A percentile compares a stretch with the other conserved stretches of the same genome.
Evolutionary conservation across 2,888 invertebrate species (phyloP).

Genomic region (Apeira syringaria): DNA sequence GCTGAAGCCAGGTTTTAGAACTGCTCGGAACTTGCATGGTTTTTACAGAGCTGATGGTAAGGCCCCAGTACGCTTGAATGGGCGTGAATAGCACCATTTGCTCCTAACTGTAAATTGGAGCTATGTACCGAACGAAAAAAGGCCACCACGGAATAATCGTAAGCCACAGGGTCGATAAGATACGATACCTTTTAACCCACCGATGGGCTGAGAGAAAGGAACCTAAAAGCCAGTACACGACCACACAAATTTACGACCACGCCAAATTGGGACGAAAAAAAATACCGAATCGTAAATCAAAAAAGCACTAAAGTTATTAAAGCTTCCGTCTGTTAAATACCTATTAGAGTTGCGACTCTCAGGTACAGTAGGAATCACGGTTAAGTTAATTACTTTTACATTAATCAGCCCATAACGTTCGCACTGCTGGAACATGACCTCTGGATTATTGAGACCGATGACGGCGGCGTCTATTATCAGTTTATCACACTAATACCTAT

Average conservation of each 20-base stretch:
- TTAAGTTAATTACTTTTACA: no score
- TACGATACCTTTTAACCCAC: constrained; percentile 53
- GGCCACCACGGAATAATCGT: constrained; percentile 40
- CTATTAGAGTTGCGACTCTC: background rate
- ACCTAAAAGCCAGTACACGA: constrained; percentile 44
- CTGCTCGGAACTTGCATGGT: no score
- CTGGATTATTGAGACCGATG: no score
- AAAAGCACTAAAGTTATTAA: constrained; percentile 39
- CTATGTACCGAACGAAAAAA: constrained; percentile 58
- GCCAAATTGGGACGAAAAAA: constrained; percentile 41
- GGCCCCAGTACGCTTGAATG: no score
- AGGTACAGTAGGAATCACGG: background rate
- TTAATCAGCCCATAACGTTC: no score
- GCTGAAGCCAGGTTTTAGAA: no score
- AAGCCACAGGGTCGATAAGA: constrained; percentile 54
- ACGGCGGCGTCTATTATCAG: no score
- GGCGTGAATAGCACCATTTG: background rate
- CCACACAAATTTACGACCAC: constrained; percentile 45
- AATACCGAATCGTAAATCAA: constrained; percentile 46
- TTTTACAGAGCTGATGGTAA: no score
- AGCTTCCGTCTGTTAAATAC: constrained; percentile 33
- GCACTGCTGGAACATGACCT: no score
- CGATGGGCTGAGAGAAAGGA: constrained; percentile 48
- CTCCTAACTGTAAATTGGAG: constrained; percentile 37
- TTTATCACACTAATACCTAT: no score